These are phyloP conservation scores for Mellilla xanthometata DNA, from an alignment of 2,888 invertebrate genomes.

Conservation along the genomic window DNA sequence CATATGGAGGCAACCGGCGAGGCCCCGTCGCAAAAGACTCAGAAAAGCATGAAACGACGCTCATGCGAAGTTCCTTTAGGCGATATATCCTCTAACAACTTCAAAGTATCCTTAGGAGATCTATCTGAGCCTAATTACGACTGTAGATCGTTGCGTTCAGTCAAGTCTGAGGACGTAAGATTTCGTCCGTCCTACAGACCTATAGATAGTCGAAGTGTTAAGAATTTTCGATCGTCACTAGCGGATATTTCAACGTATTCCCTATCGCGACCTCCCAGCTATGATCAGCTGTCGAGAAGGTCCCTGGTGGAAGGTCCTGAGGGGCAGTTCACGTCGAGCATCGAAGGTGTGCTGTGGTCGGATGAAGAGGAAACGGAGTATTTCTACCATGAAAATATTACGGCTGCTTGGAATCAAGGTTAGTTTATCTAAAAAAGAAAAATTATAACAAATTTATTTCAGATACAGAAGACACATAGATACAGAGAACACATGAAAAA, in stretches of 20 bases:
- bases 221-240: constrained; percentile 71
- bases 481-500: too few relatives aligned
- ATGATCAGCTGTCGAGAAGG: constrained; percentile 71
- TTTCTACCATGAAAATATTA: constrained; percentile 77
- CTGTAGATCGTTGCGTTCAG: constrained; percentile 62
- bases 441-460: too few relatives aligned
- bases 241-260: constrained; percentile 63
- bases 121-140: constrained; percentile 67
- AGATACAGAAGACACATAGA: too few relatives aligned
- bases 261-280: constrained; percentile 69
- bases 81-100: constrained; percentile 71
- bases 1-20: constrained; percentile 78
- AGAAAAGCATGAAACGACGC: constrained; percentile 65
- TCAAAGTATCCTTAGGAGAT: constrained; percentile 73
- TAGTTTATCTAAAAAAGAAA: too few relatives aligned
- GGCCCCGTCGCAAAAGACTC: constrained; percentile 68
- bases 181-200: constrained; percentile 60
- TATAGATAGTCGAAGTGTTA: constrained; percentile 71
- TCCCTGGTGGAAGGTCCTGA: constrained; percentile 69
- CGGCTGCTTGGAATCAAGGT: constrained; percentile 78
- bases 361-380: constrained; percentile 80
- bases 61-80: constrained; percentile 76
- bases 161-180: constrained; percentile 65
- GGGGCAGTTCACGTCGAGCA: constrained; percentile 71
- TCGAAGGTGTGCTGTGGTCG: constrained; percentile 79